Evolutionary conservation across 2,113 vertebrate genomes (phyloP), one percentile per base, ranked within the genome.

Genomic region (Chaetodon auriga): DNA sequence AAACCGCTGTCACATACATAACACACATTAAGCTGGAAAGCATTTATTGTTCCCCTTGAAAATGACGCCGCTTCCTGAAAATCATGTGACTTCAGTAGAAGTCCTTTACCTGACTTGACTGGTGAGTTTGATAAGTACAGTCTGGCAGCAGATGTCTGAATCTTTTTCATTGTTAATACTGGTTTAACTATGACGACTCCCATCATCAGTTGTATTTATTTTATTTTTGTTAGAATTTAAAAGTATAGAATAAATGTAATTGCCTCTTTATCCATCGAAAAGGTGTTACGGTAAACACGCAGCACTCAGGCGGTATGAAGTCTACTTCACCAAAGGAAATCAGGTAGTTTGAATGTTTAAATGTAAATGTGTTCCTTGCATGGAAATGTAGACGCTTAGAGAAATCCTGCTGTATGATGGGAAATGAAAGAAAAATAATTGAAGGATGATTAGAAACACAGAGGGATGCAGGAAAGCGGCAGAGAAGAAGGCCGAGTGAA

Each of bases 11-110:
- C 6, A 51, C 13, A 23, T 13, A 18, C 2, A 30, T 7, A 21
- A 55, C 1, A 0, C n/a, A 19, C 13, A 5, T 12, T 7, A 11
- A 49, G 43, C 19, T 78, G 38, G 7, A 61, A 65, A 64, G 15
- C 5, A n/a, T 2, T 46, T 25, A 5, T 49, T 49, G 23, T 4
- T 54, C 75, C 30, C 46, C 35, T 25, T 69, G 4, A 70, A 35
- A 10, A 63, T 46, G 53, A 68, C 23, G 5, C 0, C 0, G 2
- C 35, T 85, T 85, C 75, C 63, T 46, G 65, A 25, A 83, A 87
- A 43, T 35, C 80, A 83, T 63, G 74, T 88, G 88, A 90, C 90
- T 69, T 57, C n/a, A 46, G n/a, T 9, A 75, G 14, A 62, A 61
- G 30, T 45, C 15, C 0, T 68, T 54, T 1, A 57, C 25, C 55